Base-by-base conservation (phyloP, 2,113 vertebrate genomes). In the Sinocyclocheilus anophthalmus region DNA sequence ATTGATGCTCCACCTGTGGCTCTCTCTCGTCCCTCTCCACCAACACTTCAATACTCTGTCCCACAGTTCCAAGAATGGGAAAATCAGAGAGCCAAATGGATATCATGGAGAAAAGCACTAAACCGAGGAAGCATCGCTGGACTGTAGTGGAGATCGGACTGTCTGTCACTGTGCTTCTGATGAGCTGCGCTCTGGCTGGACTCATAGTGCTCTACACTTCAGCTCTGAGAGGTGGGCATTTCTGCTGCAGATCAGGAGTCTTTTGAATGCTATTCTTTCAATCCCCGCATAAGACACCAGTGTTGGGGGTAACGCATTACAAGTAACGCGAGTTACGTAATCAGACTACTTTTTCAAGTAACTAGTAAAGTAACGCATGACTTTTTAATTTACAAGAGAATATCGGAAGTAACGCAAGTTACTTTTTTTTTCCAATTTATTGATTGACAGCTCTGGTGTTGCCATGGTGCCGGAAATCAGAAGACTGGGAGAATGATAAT, bases 1-100 rank as follows among this genome's bases (percentile, higher is more conserved):
- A 6, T 7, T 14, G 42, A 48, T 48, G 42, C 42, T 75, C 42
- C 72, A 76, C 73, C 42, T 76, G 73, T 50, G 73, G 73, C 33
- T 39, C 69, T 70, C 30, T 18, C 76, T 72, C 18, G 69, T 18
- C 18, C 37, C 69, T n/a, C 37, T 72, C 76, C 24, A 30, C 76
- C 53, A 37, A 48, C 48, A 57, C 84, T 78, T 37, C 24, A 65
- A 69, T 76, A 1, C 18, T 76, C 26, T 83, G 6, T 80, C 76
- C 39, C 14, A 87, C 96, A 96, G 91, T 91, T 85, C 90, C 88
- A 37, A 95, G 93, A 94, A 97, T 97, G 97, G 96, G 96, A 93
- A 97, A 97, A 94, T 96, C 97, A 0, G 96, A 97, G 93, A 97
- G 96, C 85, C 96, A 97, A 67, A 96, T 95, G 96, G 96, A 97